Evolutionary conservation across 2,888 invertebrate species (phyloP).

Genomic region (Apamea crenata): DNA sequence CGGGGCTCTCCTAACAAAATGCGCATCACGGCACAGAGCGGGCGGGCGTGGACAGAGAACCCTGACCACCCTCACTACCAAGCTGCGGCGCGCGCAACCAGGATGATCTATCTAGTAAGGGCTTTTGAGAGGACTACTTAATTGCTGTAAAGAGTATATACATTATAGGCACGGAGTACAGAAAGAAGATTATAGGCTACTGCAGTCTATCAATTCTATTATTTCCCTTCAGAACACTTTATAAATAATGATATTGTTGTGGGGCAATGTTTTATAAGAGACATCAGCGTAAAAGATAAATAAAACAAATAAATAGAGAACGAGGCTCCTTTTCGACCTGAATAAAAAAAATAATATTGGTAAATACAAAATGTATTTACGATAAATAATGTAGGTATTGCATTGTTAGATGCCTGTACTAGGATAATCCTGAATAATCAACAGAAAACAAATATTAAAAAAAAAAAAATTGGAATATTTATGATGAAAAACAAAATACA

Average conservation of each 20-base stretch:
- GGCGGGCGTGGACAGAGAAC: constrained; percentile 98
- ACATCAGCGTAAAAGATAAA: too few species aligned
- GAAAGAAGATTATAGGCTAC: neutral
- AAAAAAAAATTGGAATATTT: neutral
- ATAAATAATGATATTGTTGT: neutral
- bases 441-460: neutral
- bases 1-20: constrained; percentile 96
- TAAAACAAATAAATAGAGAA: neutral
- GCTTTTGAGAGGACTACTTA: neutral
- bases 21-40: constrained; percentile 94
- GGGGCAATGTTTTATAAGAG: neutral
- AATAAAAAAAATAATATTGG: neutral
- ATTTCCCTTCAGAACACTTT: neutral
- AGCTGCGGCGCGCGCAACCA: constrained; percentile 95
- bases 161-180: too few species aligned
- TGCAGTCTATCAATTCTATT: neutral
- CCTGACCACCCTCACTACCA: constrained; percentile 97
- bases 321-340: neutral
- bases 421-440: neutral
- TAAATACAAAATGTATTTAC: neutral
- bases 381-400: neutral
- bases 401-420: neutral
- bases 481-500: neutral
- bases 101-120: constrained; percentile 94
- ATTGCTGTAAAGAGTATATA: neutral